Evolutionary conservation across 2,797 vertebrate genomes (phyloP).

Genomic region (Acanthopagrus latus): DNA sequence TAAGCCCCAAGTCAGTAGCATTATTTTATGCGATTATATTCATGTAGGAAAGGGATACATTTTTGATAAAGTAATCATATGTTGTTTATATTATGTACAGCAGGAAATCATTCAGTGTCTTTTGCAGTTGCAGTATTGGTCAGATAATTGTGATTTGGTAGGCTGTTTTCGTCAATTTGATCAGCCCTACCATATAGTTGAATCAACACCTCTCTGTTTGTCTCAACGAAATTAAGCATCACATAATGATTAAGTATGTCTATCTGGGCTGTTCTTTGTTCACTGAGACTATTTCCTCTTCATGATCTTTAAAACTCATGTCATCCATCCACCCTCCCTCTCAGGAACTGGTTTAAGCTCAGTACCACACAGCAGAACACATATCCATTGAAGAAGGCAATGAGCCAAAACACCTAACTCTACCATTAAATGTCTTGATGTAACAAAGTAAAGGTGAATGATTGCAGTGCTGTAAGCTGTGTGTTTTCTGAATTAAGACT

Average conservation of each 20-base stretch:
- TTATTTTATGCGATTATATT: too few relatives aligned
- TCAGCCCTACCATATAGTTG: background rate
- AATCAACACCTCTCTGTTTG: background rate
- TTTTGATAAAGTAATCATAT: too few relatives aligned
- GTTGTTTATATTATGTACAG: too few relatives aligned
- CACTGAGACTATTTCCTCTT: background rate
- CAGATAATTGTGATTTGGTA: background rate
- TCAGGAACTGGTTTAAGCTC: constrained; percentile 12
- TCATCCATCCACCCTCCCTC: background rate
- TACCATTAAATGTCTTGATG: constrained; percentile 34
- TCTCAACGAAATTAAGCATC: background rate
- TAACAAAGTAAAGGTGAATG: constrained; percentile 23
- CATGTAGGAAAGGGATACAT: too few relatives aligned
- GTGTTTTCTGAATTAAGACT: constrained; percentile 16
- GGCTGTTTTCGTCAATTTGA: background rate
- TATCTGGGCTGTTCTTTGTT: background rate
- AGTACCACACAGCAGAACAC: constrained; percentile 7
- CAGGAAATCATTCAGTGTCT: background rate
- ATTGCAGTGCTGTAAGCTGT: constrained; percentile 1
- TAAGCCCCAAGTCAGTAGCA: too few relatives aligned
- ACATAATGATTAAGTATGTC: background rate
- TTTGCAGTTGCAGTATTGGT: background rate
- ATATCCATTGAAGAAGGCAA: constrained; percentile 19
- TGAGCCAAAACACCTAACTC: constrained; percentile 30
- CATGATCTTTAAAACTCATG: background rate